Percentiles rank a stretch among this genome's conserved stretches.
Evolutionary conservation across 2,113 vertebrate species (phyloP).

Genomic region (Amazona guildingii): DNA sequence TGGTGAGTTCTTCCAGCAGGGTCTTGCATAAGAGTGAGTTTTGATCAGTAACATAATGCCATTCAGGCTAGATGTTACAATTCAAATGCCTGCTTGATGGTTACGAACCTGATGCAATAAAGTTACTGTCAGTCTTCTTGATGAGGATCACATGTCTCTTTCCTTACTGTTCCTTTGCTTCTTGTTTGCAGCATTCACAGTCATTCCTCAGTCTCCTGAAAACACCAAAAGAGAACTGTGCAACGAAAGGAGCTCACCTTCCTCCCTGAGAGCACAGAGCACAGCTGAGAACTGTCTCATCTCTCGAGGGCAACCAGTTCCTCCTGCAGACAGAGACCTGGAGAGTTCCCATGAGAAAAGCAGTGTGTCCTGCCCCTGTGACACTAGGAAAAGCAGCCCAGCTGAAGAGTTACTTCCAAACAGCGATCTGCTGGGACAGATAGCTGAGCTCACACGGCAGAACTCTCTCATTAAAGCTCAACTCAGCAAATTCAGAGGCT

Average conservation of each 20-base stretch:
- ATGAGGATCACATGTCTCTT: background rate
- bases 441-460: slow-evolving; percentile 80
- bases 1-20: background rate
- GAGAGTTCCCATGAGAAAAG: background rate
- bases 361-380: background rate
- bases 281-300: slow-evolving; percentile 25
- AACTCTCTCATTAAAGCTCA: slow-evolving; percentile 83
- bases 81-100: background rate
- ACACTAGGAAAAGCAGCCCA: background rate
- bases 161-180: background rate
- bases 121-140: background rate
- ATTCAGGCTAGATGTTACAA: background rate
- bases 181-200: slow-evolving; percentile 18
- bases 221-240: slow-evolving; percentile 31
- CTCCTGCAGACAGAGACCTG: slow-evolving; percentile 33
- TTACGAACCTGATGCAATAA: background rate
- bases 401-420: slow-evolving; percentile 7
- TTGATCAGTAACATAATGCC: background rate
- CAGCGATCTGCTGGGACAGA: slow-evolving; percentile 76
- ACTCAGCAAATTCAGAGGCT: slow-evolving; percentile 63
- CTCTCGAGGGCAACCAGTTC: slow-evolving; percentile 41
- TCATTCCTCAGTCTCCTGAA: slow-evolving; percentile 43
- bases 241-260: slow-evolving; percentile 52
- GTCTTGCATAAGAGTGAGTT: background rate
- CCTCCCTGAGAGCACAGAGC: slow-evolving; percentile 6